Percentiles rank a stretch among this genome's conserved stretches.
Conservation (phyloP, 2,797 vertebrate genomes). For the Pseudomugil tenellus region DNA sequence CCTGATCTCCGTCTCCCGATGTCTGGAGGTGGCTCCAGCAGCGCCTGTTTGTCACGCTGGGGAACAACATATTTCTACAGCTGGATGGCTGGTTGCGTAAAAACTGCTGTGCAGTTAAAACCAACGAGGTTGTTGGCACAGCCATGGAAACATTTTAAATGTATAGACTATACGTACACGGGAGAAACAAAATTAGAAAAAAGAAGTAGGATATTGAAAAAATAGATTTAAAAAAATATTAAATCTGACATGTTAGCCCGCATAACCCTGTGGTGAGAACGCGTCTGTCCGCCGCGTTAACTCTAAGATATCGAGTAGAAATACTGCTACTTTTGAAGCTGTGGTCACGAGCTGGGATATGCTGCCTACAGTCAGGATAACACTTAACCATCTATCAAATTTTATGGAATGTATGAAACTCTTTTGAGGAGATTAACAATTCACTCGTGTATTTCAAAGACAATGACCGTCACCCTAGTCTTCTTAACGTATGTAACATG, state of each 20-base stretch:
- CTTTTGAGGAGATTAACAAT: conserved; percentile 16
- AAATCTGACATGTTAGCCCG: conserved; percentile 26
- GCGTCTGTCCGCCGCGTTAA: conserved; percentile 21
- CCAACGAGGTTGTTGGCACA: conserved; percentile 50
- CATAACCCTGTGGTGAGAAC: conserved; percentile 18
- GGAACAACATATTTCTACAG: conserved; percentile 57
- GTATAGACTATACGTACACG: conserved; percentile 29
- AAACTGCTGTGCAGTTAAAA: conserved; percentile 42
- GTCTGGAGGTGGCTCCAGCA: conserved; percentile 68
- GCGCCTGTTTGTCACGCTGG: conserved; percentile 70
- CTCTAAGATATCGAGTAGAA: not conserved
- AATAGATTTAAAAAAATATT: conserved; percentile 12
- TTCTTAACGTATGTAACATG: conserved; percentile 30
- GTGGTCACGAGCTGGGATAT: conserved; percentile 19
- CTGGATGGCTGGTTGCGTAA: conserved; percentile 56
- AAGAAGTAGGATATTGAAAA: conserved; percentile 1
- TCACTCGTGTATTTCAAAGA: conserved; percentile 22
- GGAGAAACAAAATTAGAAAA: conserved; percentile 14
- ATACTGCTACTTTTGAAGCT: conserved; percentile 25
- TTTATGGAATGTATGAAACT: conserved; percentile 1
- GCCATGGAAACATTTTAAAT: conserved; percentile 55
- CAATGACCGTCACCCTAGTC: conserved; percentile 28
- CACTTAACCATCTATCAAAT: conserved; percentile 1
- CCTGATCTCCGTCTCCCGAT: conserved; percentile 72
- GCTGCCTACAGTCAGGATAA: conserved; percentile 33